Evolutionary conservation across 2,797 vertebrate genomes (phyloP), one percentile per base, ranked within the genome.

Genomic region (Discoglossus pictus): DNA sequence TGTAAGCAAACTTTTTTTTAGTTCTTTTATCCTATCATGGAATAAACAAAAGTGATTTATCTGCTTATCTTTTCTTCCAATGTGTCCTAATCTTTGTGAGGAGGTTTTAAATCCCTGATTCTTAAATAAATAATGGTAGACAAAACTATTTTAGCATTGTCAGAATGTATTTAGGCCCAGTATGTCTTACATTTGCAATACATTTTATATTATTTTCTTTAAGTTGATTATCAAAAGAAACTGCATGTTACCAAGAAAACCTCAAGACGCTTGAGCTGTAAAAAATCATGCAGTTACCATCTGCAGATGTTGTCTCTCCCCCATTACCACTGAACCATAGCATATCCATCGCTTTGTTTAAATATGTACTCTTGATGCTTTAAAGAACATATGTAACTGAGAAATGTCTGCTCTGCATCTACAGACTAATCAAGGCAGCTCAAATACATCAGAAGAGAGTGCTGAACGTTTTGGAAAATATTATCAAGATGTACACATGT

Each of bases 151-250:
- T 42, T 52, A 60, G 48, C 18, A 53, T 59, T 69, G 50, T 48
- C 31, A 53, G 27, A 61, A 36, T 36, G 44, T 46, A 16, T 47
- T 61, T 25, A 20, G n/a, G 17, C 17, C 9, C 25, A 15, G 44
- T 44, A 44, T 65, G 24, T 23, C 50, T 46, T 55, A 46, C 27
- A 54, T 65, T 53, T 64, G 24, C 25, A 43, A 53, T 46, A 6
- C 20, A 38, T 54, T 65, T 46, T 54, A 18, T n/a, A n/a, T n/a
- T n/a, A n/a, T 31, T 31, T 50, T 25, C 18, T 38, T 61, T 20
- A 48, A 61, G 44, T 51, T 53, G 23, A 64, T 53, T 64, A 64
- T 64, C 61, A 64, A 43, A 54, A 17, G 35, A 53, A 43, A 53
- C 36, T 31, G 15, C 5, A 31, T 64, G 48, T 43, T 63, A 39